Percentiles rank a stretch among this genome's conserved stretches.
Evolutionary conservation across 2,888 invertebrate genomes (phyloP).

Genomic region (Pollenia amentaria): DNA sequence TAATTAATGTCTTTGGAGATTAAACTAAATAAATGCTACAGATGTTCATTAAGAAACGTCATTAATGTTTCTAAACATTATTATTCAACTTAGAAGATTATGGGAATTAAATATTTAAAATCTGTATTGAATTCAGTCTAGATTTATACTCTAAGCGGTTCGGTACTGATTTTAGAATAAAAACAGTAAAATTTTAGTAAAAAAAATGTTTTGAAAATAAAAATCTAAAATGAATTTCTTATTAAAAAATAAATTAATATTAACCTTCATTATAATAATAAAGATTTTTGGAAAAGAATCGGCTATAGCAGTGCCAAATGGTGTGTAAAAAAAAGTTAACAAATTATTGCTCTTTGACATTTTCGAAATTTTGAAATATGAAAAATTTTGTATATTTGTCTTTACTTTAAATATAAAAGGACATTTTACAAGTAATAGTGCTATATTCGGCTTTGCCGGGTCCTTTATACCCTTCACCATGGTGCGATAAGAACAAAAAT

Average conservation of each 20-base stretch:
- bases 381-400: too few species aligned
- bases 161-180: background rate
- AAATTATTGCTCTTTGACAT: background rate
- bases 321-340: conserved; percentile 46
- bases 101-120: background rate
- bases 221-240: conserved; percentile 52
- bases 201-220: background rate
- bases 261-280: conserved; percentile 3
- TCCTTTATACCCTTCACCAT: too few species aligned
- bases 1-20: background rate
- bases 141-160: conserved; percentile 26
- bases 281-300: background rate
- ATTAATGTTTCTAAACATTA: conserved; percentile 32
- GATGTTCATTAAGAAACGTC: conserved; percentile 29
- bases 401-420: too few species aligned
- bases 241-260: conserved; percentile 21
- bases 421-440: too few species aligned
- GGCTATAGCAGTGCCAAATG: conserved; percentile 41
- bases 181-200: too few species aligned
- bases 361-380: too few species aligned
- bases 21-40: background rate
- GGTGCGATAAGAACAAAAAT: too few species aligned
- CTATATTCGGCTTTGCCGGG: too few species aligned
- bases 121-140: conserved; percentile 25
- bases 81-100: background rate